phyloP scores from a whole-genome alignment of 2,113 vertebrate species.

The Carassius carassius region DNA sequence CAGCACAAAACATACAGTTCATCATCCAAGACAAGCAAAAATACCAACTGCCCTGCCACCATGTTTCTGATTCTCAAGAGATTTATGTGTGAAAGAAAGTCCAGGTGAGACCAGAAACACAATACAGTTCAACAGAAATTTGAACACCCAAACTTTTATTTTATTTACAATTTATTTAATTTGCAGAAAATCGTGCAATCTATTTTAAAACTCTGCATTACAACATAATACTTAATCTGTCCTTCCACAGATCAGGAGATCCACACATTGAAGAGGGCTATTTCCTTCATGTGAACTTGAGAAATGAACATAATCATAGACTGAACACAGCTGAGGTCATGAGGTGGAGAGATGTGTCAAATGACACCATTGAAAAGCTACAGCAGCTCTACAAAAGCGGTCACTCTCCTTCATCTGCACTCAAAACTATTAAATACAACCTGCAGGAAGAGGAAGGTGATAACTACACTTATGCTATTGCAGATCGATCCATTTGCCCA shows the following conservation, averaged over 20 bases:
- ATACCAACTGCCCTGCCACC: slow-evolving; percentile 57
- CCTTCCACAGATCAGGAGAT: neutral
- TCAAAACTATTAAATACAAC: slow-evolving; percentile 55
- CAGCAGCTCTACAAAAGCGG: slow-evolving; percentile 51
- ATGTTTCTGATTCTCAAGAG: slow-evolving; percentile 54
- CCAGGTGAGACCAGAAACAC: slow-evolving; percentile 23
- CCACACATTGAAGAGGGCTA: slow-evolving; percentile 1
- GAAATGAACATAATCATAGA: slow-evolving; percentile 58
- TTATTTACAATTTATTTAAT: neutral
- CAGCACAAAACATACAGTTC: slow-evolving; percentile 53
- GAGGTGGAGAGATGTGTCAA: slow-evolving; percentile 52
- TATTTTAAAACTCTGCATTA: neutral
- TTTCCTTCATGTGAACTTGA: slow-evolving; percentile 37
- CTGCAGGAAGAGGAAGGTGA: slow-evolving; percentile 56
- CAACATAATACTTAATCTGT: neutral
- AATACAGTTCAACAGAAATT: neutral
- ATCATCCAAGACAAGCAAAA: slow-evolving; percentile 35
- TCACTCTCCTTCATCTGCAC: slow-evolving; percentile 57
- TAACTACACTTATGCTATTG: slow-evolving; percentile 45
- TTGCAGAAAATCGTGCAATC: neutral
- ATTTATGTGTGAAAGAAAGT: slow-evolving; percentile 29
- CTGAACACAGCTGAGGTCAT: slow-evolving; percentile 44
- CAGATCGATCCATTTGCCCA: slow-evolving; percentile 53
- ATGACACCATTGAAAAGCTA: slow-evolving; percentile 53
- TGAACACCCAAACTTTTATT: neutral